Percentiles rank a stretch among this genome's conserved stretches.
Evolutionary conservation across 2,113 vertebrate species (phyloP).

Genomic region (Oryzias melastigma): DNA sequence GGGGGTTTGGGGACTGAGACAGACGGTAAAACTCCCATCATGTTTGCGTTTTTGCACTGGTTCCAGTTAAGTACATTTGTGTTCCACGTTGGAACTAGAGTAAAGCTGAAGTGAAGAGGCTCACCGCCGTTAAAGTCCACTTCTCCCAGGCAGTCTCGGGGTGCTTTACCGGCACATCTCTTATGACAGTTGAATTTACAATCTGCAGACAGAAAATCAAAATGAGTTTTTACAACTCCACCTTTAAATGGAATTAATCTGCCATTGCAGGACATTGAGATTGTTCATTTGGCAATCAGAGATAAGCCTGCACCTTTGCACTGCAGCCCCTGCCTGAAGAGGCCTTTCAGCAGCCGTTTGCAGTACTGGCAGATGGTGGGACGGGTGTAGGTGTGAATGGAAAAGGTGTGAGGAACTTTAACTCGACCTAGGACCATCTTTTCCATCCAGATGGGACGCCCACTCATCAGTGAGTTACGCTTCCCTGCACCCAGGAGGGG

Average conservation of each 20-base stretch:
- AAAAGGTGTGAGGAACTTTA: slow-evolving; percentile 96
- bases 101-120: slow-evolving; percentile 1
- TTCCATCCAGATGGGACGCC: slow-evolving; percentile 96
- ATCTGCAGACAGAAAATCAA: slow-evolving; percentile 71
- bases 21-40: no score
- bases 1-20: no score
- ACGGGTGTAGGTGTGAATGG: slow-evolving; percentile 92
- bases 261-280: no score
- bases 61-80: no score
- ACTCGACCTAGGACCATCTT: slow-evolving; percentile 94
- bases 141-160: slow-evolving; percentile 91
- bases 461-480: slow-evolving; percentile 87
- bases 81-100: no score
- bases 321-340: slow-evolving; percentile 96
- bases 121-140: slow-evolving; percentile 92
- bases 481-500: slow-evolving; percentile 86
- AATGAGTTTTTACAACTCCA: background rate
- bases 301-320: slow-evolving; percentile 84
- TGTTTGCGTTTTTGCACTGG: no score
- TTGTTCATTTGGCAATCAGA: no score
- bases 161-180: slow-evolving; percentile 91
- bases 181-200: slow-evolving; percentile 98
- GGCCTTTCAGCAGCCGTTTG: slow-evolving; percentile 90
- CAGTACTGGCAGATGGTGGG: slow-evolving; percentile 96
- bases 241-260: no score